These are phyloP conservation scores for Tipula lateralis DNA, from an alignment of 2,888 invertebrate species.

Conservation along the genomic window DNA sequence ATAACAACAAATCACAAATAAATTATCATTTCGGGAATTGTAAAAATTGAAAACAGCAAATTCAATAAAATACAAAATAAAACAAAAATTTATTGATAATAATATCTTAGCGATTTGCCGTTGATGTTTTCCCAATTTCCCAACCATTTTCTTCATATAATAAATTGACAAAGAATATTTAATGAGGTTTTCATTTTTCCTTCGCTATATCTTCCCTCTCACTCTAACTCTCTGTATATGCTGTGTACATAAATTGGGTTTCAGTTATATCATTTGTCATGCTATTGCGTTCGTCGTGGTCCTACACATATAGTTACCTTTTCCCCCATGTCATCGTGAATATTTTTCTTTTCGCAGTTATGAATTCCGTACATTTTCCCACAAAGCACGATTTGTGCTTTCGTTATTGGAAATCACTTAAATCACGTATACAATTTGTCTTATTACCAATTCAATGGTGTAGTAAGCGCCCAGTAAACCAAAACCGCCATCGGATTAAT, in stretches of 20 bases:
- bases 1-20: neutral
- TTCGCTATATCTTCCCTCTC: neutral
- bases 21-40: conserved; percentile 24
- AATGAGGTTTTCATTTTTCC: neutral
- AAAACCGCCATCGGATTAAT: neutral
- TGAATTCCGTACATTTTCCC: neutral
- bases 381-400: neutral
- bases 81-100: conserved; percentile 12
- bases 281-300: neutral
- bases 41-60: neutral
- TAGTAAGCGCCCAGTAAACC: neutral
- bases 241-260: neutral
- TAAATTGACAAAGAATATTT: conserved; percentile 19
- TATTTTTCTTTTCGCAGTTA: neutral
- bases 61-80: neutral
- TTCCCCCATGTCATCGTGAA: neutral
- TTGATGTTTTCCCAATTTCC: neutral
- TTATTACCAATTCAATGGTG: neutral
- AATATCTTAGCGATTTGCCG: neutral
- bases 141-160: neutral
- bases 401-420: neutral
- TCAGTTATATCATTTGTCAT: neutral
- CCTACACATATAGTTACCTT: neutral
- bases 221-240: neutral
- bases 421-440: neutral